Evolutionary conservation across 2,888 invertebrate genomes (phyloP), one percentile per base, ranked within the genome.

Genomic region (Pemphredon lugubris): DNA sequence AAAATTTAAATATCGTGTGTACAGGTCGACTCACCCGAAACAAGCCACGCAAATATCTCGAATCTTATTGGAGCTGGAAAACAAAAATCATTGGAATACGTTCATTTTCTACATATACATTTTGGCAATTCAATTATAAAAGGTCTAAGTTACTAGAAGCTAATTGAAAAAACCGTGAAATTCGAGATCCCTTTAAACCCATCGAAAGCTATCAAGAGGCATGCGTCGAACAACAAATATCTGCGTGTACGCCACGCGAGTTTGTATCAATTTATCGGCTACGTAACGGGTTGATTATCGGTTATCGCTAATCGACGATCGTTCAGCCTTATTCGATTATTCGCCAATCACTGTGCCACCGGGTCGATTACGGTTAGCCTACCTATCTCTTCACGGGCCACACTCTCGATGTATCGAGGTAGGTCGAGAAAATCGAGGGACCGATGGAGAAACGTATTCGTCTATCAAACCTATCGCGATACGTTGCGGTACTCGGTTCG

Each of bases 281-380:
- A 76, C 72, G 75, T 78, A 79, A 77, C 76, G 71, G 77, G 73
- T 77, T 79, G 78, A 79, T 80, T 83, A 85, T 84, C 83, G 83
- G 82, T 85, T 85, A 87, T 84, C 81, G 83, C 81, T 87, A 86
- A 87, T 86, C 83, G 84, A 83, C 85, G 84, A 86, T 86, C 85
- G 83, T 82, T 83, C 82, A 83, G 75, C 79, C 77, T 86, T 83
- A 87, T 86, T 85, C 85, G 84, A 87, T 87, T 87, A 87, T 77
- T 80, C 80, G 81, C 86, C 86, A 87, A 87, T 87, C 86, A 84
- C 82, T 83, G 79, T 74, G 79, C 81, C 72, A 73, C 75, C 68
- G 75, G 83, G 85, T 86, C 84, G 85, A 85, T 85, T 84, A 78
- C 80, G 71, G 82, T 83, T 82, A 83, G 75, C 77, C 74, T 55